These are phyloP conservation scores for Falco novaeseelandiae DNA, from an alignment of 2,797 vertebrate species.

Conservation along the genomic window DNA sequence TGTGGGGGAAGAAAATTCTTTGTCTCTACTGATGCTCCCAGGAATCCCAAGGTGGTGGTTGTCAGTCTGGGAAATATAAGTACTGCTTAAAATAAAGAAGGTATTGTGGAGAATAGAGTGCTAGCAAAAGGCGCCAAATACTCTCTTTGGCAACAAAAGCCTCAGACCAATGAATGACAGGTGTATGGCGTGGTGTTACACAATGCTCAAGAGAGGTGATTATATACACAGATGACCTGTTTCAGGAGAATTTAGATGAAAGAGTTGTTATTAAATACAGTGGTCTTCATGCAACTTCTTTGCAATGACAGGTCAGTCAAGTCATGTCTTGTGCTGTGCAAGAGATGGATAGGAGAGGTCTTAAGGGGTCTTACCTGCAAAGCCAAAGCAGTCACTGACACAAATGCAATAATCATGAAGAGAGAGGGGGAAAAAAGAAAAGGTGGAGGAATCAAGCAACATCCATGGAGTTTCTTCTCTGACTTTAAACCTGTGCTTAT, in stretches of 20 bases:
- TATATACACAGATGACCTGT: not conserved
- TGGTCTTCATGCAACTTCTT: not conserved
- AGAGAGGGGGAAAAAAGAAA: fast-evolving
- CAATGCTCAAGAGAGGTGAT: not conserved
- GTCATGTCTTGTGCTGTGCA: not conserved
- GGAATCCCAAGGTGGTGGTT: not conserved
- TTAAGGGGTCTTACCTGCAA: not conserved
- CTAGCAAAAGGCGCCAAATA: not conserved
- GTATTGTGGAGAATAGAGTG: not conserved
- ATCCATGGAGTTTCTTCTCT: not conserved
- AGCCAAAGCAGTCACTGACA: not conserved
- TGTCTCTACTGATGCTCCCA: not conserved
- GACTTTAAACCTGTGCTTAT: not conserved
- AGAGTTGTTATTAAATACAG: not conserved
- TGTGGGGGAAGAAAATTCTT: not conserved
- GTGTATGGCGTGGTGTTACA: not conserved
- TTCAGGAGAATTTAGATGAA: not conserved
- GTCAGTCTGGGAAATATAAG: not conserved
- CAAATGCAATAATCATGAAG: not conserved
- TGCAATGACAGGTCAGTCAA: not conserved
- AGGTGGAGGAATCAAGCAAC: not conserved
- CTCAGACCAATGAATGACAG: not conserved
- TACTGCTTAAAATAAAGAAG: not conserved
- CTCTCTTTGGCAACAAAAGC: not conserved
- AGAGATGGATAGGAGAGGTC: not conserved